Evolutionary conservation across 2,888 invertebrate genomes (phyloP).

Genomic region (Andrena marginata): DNA sequence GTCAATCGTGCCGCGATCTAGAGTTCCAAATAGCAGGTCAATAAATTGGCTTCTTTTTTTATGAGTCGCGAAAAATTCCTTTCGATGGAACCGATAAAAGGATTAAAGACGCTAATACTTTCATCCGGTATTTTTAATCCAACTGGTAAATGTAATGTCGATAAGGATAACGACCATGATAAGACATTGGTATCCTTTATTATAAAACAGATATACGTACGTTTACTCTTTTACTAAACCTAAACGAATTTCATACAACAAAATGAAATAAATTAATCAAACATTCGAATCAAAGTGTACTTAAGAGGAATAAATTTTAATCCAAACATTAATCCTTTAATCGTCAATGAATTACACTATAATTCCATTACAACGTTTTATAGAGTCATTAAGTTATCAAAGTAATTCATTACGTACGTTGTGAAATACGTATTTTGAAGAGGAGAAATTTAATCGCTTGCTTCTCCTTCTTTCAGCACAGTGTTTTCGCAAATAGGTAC

Average conservation of each 20-base stretch:
- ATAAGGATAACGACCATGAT: conserved; percentile 26
- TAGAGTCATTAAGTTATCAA: background rate
- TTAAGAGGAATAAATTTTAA: too few relatives aligned
- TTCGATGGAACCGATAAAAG: background rate
- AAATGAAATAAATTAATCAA: background rate
- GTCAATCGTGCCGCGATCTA: background rate
- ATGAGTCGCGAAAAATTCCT: background rate
- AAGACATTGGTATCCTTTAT: background rate
- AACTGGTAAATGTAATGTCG: background rate
- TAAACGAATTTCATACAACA: background rate
- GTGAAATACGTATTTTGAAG: background rate
- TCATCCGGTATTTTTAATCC: background rate
- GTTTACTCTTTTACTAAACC: background rate
- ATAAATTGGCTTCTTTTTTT: background rate
- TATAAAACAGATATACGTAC: background rate
- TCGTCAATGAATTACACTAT: background rate
- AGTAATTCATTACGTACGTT: background rate
- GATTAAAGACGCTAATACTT: conserved; percentile 2
- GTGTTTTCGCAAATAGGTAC: too few relatives aligned
- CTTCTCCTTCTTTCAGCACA: too few relatives aligned
- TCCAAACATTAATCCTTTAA: background rate
- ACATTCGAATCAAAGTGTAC: too few relatives aligned
- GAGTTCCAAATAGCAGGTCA: background rate
- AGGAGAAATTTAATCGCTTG: background rate
- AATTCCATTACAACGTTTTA: background rate